Conservation (phyloP, 2,797 vertebrate genomes). For the Acanthiza pusilla region DNA sequence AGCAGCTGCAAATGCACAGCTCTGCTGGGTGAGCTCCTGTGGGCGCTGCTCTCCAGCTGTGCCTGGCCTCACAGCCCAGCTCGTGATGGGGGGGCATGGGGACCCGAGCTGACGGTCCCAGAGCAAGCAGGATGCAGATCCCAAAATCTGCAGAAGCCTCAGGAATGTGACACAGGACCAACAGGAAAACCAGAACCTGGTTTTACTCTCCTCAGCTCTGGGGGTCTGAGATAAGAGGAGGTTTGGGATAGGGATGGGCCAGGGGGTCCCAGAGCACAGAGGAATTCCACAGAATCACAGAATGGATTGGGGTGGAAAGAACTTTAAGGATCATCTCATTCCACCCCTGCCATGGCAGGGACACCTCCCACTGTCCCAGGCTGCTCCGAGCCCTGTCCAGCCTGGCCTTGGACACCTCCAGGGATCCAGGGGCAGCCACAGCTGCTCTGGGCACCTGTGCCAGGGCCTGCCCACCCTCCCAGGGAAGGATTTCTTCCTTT, state of each 20-base stretch:
- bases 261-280: not conserved
- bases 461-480: not conserved
- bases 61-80: not conserved
- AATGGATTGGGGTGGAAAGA: not conserved
- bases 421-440: not conserved
- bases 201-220: not conserved
- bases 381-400: fast-evolving
- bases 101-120: not conserved
- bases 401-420: not conserved
- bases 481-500: not conserved
- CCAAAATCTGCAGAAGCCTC: not conserved
- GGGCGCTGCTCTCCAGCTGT: not conserved
- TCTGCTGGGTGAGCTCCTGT: not conserved
- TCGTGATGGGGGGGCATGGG: fast-evolving
- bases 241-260: not conserved
- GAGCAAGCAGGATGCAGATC: not conserved
- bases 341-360: not conserved
- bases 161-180: not conserved
- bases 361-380: fast-evolving
- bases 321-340: not conserved
- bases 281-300: not conserved
- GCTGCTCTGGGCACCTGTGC: not conserved
- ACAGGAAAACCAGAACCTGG: not conserved
- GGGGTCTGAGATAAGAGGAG: not conserved
- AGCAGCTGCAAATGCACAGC: not conserved